phyloP scores from a whole-genome alignment of 1,140 invertebrate genomes.

The Aphelenchoides fujianensis region DNA sequence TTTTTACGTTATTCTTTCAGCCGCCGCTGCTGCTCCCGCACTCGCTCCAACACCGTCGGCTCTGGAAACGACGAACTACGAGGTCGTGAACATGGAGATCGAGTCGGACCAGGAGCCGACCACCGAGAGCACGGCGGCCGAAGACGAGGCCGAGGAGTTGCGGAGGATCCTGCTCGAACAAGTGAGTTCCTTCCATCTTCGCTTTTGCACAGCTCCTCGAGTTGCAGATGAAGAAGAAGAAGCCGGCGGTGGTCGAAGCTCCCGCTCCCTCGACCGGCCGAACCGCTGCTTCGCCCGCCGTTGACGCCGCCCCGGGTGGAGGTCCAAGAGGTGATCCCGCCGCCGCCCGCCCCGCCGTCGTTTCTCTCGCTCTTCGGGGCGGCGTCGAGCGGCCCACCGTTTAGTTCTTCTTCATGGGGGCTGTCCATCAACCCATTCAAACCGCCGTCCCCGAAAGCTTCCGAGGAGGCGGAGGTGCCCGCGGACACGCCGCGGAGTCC shows the following conservation, averaged over 20 bases:
- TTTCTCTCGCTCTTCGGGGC: too few relatives aligned
- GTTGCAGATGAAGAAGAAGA: background rate
- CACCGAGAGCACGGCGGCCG: background rate
- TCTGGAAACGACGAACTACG: conserved; percentile 3
- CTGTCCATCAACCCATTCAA: too few relatives aligned
- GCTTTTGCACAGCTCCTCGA: background rate
- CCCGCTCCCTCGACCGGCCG: too few relatives aligned
- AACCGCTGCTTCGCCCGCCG: background rate
- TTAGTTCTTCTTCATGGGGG: too few relatives aligned
- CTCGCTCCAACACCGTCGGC: background rate
- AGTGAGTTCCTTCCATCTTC: background rate
- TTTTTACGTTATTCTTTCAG: background rate
- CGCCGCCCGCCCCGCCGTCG: background rate
- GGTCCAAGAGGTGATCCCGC: too few relatives aligned
- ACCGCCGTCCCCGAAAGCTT: too few relatives aligned
- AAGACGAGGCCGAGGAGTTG: conserved; percentile 6
- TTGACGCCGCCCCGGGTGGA: background rate
- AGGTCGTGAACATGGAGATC: conserved; percentile 18
- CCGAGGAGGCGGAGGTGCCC: too few relatives aligned
- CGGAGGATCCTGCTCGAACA: conserved; percentile 3
- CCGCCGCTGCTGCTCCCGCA: background rate
- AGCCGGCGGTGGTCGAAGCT: too few relatives aligned
- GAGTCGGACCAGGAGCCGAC: too few relatives aligned
- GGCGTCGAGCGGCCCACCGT: too few relatives aligned
- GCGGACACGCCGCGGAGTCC: conserved; percentile 14